Conservation (phyloP, 1,140 invertebrate species). For the Penaeus vannamei region DNA sequence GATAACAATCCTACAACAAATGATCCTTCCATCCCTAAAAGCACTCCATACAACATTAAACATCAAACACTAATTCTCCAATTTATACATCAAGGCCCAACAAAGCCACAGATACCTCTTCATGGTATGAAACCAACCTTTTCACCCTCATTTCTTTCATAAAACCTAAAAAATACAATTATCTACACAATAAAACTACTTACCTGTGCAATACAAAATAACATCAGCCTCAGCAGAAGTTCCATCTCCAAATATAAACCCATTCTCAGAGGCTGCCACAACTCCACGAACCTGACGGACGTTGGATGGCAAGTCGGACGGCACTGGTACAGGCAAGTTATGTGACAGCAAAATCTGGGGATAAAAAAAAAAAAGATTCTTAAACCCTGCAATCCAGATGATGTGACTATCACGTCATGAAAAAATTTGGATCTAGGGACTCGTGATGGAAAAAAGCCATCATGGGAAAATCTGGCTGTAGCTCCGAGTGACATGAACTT, state of each 20-base stretch:
- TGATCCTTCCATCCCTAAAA: too few relatives aligned
- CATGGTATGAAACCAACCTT: background rate
- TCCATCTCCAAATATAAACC: conserved; percentile 43
- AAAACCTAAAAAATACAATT: background rate
- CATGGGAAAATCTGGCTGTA: too few relatives aligned
- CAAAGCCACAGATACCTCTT: too few relatives aligned
- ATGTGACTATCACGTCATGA: too few relatives aligned
- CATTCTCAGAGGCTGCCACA: conserved; percentile 9
- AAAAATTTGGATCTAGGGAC: too few relatives aligned
- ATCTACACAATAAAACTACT: background rate
- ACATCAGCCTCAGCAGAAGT: conserved; percentile 50
- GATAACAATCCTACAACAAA: too few relatives aligned
- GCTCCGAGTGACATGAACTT: too few relatives aligned
- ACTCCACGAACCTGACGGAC: conserved; percentile 22
- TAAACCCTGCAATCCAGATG: too few relatives aligned
- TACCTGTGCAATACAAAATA: conserved; percentile 54
- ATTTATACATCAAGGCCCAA: too few relatives aligned
- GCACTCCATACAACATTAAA: too few relatives aligned
- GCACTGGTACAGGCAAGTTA: conserved; percentile 39
- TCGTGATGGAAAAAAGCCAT: too few relatives aligned
- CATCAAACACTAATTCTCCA: too few relatives aligned
- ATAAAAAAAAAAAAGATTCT: background rate
- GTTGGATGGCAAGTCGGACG: conserved; percentile 36
- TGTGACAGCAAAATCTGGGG: conserved; percentile 38
- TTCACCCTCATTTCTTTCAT: background rate